Conservation (phyloP, 37 sponge, comb jelly and placozoan species). For the Axinella damicornis region DNA sequence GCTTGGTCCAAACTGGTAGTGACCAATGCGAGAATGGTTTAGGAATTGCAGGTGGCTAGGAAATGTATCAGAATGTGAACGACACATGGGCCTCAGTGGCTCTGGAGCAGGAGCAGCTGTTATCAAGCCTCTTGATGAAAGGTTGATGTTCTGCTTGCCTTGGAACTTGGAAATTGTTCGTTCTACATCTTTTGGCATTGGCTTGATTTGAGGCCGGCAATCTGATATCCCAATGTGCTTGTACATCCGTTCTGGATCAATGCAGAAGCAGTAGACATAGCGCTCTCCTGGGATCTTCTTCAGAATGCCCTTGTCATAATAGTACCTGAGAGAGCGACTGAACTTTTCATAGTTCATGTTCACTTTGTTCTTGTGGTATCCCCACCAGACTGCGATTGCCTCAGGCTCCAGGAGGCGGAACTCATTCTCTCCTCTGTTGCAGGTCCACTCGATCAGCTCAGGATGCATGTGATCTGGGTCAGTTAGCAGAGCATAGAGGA, state of each 20-base stretch:
- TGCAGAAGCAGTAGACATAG: conserved; percentile 78
- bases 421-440: conserved; percentile 54
- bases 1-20: no score
- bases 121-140: no score
- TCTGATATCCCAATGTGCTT: conserved; percentile 66
- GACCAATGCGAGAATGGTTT: no score
- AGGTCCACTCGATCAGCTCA: conserved; percentile 83
- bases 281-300: conserved; percentile 77
- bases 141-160: no score
- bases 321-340: conserved; percentile 89
- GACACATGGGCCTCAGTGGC: no score
- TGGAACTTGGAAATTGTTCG: no score
- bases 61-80: no score
- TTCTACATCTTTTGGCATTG: conserved; percentile 57
- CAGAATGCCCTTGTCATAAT: conserved; percentile 87
- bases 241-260: conserved; percentile 78
- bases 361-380: conserved; percentile 74
- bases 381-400: conserved; percentile 85
- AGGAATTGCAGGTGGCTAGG: no score
- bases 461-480: conserved; percentile 43
- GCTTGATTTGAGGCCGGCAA: conserved; percentile 70
- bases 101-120: no score
- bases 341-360: conserved; percentile 93
- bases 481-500: conserved; percentile 75
- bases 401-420: conserved; percentile 86